A percentile compares a stretch with the other conserved stretches of the same genome.
phyloP scores from a whole-genome alignment of 2,888 invertebrate species.

The Ommatoiulus sabulosus region DNA sequence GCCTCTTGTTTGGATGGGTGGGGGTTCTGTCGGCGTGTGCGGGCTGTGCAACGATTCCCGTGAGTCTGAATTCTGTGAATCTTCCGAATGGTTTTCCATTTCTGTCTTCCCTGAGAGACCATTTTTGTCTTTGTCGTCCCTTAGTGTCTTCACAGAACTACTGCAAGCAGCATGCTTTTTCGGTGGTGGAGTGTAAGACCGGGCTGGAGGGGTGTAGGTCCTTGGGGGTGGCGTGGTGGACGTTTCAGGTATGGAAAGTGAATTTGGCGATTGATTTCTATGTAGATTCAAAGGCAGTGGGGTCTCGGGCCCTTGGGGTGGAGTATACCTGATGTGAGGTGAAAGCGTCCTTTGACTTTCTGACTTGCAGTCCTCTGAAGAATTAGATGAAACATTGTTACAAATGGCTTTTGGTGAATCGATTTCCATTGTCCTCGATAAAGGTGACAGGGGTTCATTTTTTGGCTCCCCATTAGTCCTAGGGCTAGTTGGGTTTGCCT shows the following conservation, averaged over 20 bases:
- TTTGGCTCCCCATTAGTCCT: slow-evolving; percentile 37
- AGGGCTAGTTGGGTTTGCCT: not conserved
- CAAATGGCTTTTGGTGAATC: slow-evolving; percentile 12
- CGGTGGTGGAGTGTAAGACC: not conserved
- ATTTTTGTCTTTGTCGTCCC: slow-evolving; percentile 7
- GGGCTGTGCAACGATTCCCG: not conserved
- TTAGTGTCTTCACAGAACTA: not conserved
- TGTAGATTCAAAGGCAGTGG: not conserved
- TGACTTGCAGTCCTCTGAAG: slow-evolving; percentile 15
- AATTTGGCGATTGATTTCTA: not conserved
- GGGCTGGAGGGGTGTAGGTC: not conserved
- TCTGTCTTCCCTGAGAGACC: not conserved
- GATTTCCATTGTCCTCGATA: slow-evolving; percentile 29
- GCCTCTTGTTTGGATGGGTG: not conserved
- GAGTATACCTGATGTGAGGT: slow-evolving; percentile 17
- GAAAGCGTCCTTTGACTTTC: slow-evolving; percentile 7
- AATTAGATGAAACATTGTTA: not conserved
- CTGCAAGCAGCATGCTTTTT: not conserved
- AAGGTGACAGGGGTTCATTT: not conserved
- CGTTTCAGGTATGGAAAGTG: not conserved
- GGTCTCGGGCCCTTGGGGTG: not conserved
- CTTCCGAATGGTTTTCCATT: not conserved
- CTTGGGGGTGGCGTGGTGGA: not conserved
- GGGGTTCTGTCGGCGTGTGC: not conserved
- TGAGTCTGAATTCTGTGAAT: slow-evolving; percentile 7